phyloP scores from a whole-genome alignment of 2,888 invertebrate genomes.

The Mesorhabditis sp. region DNA sequence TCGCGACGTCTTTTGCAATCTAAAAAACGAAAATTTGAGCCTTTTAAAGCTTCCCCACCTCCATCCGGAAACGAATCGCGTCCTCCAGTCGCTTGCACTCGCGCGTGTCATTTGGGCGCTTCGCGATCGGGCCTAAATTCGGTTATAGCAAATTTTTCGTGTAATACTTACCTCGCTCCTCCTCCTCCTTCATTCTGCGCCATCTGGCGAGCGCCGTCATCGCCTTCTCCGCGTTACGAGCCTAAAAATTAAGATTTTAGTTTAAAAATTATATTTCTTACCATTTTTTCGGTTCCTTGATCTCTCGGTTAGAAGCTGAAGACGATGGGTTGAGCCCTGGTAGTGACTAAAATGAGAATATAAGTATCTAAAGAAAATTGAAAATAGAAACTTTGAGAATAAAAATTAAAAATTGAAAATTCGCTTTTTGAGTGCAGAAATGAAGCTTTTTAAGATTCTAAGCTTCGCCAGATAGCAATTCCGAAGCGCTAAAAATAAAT shows the following conservation, averaged over 20 bases:
- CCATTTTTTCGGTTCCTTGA: neutral
- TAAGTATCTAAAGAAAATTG: neutral
- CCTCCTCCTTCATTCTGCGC: constrained; percentile 91
- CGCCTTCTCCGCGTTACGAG: constrained; percentile 94
- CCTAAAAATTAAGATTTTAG: constrained; percentile 63
- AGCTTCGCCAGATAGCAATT: too few species aligned
- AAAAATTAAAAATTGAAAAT: neutral
- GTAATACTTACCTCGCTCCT: constrained; percentile 60
- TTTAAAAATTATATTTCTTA: neutral
- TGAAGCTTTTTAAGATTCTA: too few species aligned
- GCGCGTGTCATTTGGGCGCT: constrained; percentile 68
- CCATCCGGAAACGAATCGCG: constrained; percentile 77
- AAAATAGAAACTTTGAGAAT: neutral
- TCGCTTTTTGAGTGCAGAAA: too few species aligned
- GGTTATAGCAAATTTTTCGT: neutral
- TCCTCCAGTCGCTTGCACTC: constrained; percentile 87
- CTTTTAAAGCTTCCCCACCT: constrained; percentile 66
- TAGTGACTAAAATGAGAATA: too few species aligned
- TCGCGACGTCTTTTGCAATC: constrained; percentile 91
- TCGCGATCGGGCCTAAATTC: constrained; percentile 47
- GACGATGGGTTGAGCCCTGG: too few species aligned
- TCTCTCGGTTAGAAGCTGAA: neutral
- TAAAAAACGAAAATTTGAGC: constrained; percentile 59
- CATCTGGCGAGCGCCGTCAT: constrained; percentile 98
- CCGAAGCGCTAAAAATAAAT: too few species aligned